Percentiles rank a stretch among this genome's conserved stretches.
These are phyloP conservation scores for Pocota personata DNA, from an alignment of 2,888 invertebrate species.

Conservation along the genomic window DNA sequence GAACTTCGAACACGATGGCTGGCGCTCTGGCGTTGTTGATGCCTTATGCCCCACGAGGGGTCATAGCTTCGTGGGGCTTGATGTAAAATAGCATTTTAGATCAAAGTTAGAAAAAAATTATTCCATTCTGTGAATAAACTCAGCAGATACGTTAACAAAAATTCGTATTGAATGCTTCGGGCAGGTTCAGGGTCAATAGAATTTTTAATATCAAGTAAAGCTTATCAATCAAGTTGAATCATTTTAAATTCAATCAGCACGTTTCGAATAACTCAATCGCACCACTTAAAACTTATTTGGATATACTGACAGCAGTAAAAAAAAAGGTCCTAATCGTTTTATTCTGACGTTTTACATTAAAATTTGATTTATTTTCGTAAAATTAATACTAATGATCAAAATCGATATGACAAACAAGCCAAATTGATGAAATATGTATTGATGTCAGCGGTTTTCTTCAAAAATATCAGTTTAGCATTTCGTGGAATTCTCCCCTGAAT, in stretches of 20 bases:
- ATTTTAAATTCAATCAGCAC: background rate
- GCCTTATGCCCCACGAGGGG: no score
- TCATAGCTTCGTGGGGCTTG: no score
- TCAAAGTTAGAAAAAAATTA: no score
- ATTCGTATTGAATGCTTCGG: no score
- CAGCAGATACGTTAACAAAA: no score
- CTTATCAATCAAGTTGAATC: background rate
- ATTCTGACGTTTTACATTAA: background rate
- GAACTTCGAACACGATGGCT: no score
- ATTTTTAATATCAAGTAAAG: background rate
- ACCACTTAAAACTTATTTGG: background rate
- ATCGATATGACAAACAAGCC: background rate
- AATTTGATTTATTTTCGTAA: background rate
- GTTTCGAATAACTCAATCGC: background rate
- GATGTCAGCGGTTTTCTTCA: background rate
- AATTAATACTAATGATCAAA: background rate
- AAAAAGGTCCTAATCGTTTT: background rate
- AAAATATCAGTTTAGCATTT: no score
- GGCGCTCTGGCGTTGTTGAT: no score
- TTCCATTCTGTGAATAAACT: no score
- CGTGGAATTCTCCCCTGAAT: background rate
- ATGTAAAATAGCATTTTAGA: no score
- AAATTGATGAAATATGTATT: background rate
- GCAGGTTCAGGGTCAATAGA: background rate
- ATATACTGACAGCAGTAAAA: background rate